Evolutionary conservation across 2,797 vertebrate species (phyloP), one percentile per base, ranked within the genome.

Genomic region (Antennarius maculatus): DNA sequence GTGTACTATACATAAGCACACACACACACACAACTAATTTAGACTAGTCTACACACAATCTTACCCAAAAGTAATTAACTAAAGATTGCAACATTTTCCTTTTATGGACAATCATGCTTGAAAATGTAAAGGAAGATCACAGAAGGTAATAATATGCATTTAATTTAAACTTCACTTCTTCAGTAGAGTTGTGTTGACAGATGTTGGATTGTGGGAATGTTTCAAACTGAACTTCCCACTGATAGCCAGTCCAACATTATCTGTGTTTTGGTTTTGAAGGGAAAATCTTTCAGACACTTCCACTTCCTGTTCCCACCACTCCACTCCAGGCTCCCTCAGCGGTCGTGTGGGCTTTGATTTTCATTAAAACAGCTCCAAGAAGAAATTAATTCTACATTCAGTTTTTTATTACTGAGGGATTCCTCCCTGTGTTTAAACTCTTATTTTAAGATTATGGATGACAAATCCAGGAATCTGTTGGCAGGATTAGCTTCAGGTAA

Each of bases 181-280:
- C 13, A 45, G 55, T 29, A 53, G 37, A 57, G 58, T 47, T 52
- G 52, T 53, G 69, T 63, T 63, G 74, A 75, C 72, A 54, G 29
- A 68, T 0, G n/a, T 23, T 28, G 57, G 66, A 48, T 64, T 84
- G 83, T 87, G 86, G 83, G 84, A 88, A 85, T 23, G 78, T 81
- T 65, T 81, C 29, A 18, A 42, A 10, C 51, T 51, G 63, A 69
- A 78, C 81, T 84, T 88, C 83, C 77, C 88, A 84, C 80, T 84
- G 80, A 86, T 82, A 79, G 59, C 67, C 41, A 29, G 48, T 8
- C 72, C 56, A 18, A 28, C 66, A 48, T 69, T 86, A 81, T 86
- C 81, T 71, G 41, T 73, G 62, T 67, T 77, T 66, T 61, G 59
- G 12, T 48, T 73, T 65, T 46, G 65, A 66, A 23, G 61, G 59